Evolutionary conservation across 2,888 invertebrate genomes (phyloP).

Genomic region (Labia minor): DNA sequence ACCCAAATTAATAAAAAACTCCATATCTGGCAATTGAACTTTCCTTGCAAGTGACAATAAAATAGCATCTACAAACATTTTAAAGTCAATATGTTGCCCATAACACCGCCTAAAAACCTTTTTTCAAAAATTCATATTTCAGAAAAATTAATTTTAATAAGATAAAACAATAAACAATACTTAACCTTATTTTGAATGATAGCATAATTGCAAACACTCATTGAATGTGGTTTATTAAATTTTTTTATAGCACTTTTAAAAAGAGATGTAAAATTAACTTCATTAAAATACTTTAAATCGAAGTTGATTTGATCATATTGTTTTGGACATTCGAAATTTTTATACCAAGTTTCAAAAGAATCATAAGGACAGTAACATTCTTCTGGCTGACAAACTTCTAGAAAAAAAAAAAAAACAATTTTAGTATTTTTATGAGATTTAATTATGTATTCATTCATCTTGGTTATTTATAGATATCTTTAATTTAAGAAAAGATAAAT

Average conservation of each 20-base stretch:
- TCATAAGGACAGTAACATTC: slow-evolving; percentile 70
- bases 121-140: slow-evolving; percentile 17
- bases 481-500: background rate
- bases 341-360: slow-evolving; percentile 52
- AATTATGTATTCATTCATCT: no score
- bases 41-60: slow-evolving; percentile 71
- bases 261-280: slow-evolving; percentile 57
- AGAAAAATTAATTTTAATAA: slow-evolving; percentile 18
- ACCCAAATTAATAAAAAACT: slow-evolving; percentile 84
- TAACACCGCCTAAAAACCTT: slow-evolving; percentile 75
- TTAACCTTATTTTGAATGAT: slow-evolving; percentile 60
- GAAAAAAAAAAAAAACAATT: no score
- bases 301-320: slow-evolving; percentile 56
- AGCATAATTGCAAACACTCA: slow-evolving; percentile 84
- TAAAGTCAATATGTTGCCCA: slow-evolving; percentile 90
- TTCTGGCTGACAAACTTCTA: slow-evolving; percentile 64
- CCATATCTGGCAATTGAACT: slow-evolving; percentile 70
- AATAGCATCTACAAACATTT: slow-evolving; percentile 86
- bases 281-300: slow-evolving; percentile 58
- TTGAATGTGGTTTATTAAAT: slow-evolving; percentile 66
- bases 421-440: background rate
- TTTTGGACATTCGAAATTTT: slow-evolving; percentile 51
- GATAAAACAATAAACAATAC: slow-evolving; percentile 28
- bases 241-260: slow-evolving; percentile 52
- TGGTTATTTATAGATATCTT: no score